These are phyloP conservation scores for Gopherus evgoodei DNA, from an alignment of 2,113 vertebrate genomes.

Conservation along the genomic window DNA sequence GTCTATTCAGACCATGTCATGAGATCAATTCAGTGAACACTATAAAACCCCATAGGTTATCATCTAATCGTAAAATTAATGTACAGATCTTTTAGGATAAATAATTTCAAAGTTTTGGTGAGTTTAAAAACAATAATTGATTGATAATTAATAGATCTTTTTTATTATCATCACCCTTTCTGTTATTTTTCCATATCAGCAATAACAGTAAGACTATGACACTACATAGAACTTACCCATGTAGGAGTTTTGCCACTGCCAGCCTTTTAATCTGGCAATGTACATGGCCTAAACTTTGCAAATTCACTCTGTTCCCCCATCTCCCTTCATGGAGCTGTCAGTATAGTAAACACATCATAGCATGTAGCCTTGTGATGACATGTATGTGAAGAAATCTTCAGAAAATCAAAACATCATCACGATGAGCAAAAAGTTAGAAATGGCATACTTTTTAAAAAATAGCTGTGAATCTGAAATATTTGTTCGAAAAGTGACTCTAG, in stretches of 20 bases:
- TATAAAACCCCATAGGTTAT: conserved; percentile 4
- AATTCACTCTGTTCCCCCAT: not conserved
- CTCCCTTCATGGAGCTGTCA: conserved; percentile 9
- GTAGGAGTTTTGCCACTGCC: not conserved
- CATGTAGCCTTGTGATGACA: not conserved
- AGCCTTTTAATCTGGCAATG: conserved; percentile 11
- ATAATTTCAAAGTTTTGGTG: conserved; percentile 23
- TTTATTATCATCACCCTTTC: not conserved
- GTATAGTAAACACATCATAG: not conserved
- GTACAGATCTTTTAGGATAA: conserved; percentile 5
- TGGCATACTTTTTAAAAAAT: not conserved
- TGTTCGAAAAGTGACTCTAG: conserved; percentile 58
- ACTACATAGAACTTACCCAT: not conserved
- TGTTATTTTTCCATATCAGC: conserved; percentile 4
- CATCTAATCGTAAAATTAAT: conserved; percentile 44
- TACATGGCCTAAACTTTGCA: conserved; percentile 13
- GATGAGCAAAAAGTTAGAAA: conserved; percentile 17
- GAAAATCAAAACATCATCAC: conserved; percentile 54
- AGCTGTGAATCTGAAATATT: conserved; percentile 19
- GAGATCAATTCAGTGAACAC: conserved; percentile 9
- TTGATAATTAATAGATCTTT: conserved; percentile 13
- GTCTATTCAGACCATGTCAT: not conserved
- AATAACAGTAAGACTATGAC: conserved; percentile 1
- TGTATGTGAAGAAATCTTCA: conserved; percentile 1
- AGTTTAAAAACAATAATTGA: conserved; percentile 21